phyloP scores from a whole-genome alignment of 2,113 vertebrate genomes.

The Zosterops borbonicus region DNA sequence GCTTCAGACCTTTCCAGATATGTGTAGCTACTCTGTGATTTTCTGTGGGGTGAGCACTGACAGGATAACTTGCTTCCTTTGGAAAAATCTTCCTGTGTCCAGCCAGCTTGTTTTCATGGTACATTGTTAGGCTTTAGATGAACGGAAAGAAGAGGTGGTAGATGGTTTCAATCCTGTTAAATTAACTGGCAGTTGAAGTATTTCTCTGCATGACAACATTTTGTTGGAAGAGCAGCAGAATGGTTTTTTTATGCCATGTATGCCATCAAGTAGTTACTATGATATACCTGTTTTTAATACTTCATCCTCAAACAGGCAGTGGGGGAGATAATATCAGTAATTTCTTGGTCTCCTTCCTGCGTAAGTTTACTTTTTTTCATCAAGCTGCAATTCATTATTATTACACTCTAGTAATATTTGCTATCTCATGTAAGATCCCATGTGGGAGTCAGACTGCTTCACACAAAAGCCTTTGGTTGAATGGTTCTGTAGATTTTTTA shows the following conservation, averaged over 20 bases:
- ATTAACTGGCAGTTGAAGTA: neutral
- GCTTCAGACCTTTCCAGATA: neutral
- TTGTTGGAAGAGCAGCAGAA: neutral
- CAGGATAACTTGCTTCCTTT: neutral
- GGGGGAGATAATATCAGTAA: conserved; percentile 29
- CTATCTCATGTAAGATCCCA: neutral
- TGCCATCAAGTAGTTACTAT: neutral
- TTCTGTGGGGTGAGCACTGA: neutral
- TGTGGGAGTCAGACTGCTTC: neutral
- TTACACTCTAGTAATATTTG: neutral
- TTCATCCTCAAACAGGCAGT: neutral
- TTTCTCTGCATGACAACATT: neutral
- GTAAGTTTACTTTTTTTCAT: conserved; percentile 3
- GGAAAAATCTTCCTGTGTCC: neutral
- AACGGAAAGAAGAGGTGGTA: neutral
- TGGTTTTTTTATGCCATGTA: neutral
- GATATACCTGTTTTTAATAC: neutral
- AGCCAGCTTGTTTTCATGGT: neutral
- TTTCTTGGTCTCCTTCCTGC: conserved; percentile 20
- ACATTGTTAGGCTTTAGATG: neutral
- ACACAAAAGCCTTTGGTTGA: conserved; percentile 7
- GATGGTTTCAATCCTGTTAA: neutral
- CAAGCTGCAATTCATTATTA: conserved; percentile 14
- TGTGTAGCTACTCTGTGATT: neutral
- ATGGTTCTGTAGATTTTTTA: neutral